phyloP scores from a whole-genome alignment of 2,797 vertebrate genomes.

The Anabacerthia variegaticeps region DNA sequence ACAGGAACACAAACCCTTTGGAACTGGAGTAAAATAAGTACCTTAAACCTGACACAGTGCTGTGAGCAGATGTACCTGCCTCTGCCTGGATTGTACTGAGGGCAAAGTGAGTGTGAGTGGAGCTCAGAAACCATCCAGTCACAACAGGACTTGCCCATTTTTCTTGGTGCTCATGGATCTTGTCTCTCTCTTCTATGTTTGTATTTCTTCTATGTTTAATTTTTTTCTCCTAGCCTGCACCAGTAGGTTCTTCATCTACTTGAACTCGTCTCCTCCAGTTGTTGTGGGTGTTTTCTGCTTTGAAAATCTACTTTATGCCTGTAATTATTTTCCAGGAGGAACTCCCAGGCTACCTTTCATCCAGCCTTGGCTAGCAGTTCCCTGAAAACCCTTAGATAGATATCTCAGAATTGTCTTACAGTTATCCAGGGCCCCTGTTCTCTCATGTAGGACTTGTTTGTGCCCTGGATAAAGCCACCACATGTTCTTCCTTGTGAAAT shows the following conservation, averaged over 20 bases:
- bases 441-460: background rate
- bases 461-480: background rate
- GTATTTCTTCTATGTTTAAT: accelerated
- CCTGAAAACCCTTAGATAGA: background rate
- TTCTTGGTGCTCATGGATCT: background rate
- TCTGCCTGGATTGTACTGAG: background rate
- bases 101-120: background rate
- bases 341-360: background rate
- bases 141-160: background rate
- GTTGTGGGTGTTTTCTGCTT: background rate
- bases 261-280: background rate
- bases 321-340: background rate
- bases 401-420: background rate
- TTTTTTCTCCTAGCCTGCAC: background rate
- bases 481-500: background rate
- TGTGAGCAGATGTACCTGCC: accelerated
- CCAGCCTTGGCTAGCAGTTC: background rate
- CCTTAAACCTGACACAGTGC: accelerated
- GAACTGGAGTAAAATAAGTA: background rate
- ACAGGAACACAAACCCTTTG: background rate
- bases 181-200: background rate
- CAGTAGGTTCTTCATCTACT: background rate
- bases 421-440: background rate
- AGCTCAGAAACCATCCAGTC: background rate
- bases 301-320: background rate